Percentiles rank a stretch among this genome's conserved stretches.
Conservation (phyloP, 2,888 invertebrate species). For the Spicauda simplicius region DNA sequence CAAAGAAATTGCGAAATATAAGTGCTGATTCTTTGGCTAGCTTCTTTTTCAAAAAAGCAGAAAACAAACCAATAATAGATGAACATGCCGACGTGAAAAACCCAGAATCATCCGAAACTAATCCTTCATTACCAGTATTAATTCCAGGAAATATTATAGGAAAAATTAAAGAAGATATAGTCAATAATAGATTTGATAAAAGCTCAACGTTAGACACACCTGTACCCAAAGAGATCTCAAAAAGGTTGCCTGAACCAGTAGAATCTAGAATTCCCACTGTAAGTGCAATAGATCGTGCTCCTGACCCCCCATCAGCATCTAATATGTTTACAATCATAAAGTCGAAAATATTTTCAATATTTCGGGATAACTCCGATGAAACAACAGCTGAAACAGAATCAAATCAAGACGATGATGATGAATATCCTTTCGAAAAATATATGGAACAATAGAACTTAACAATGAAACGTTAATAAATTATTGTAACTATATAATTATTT, state of each 20-base stretch:
- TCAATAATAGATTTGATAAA: slow-evolving; percentile 35
- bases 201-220: slow-evolving; percentile 51
- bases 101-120: not conserved
- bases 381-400: slow-evolving; percentile 36
- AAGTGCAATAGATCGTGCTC: slow-evolving; percentile 31
- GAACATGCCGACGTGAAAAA: not conserved
- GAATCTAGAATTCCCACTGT: slow-evolving; percentile 35
- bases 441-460: too few species aligned
- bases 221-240: slow-evolving; percentile 37
- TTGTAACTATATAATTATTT: too few species aligned
- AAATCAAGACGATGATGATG: slow-evolving; percentile 26
- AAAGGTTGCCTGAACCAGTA: slow-evolving; percentile 1
- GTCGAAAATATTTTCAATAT: slow-evolving; percentile 55
- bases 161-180: slow-evolving; percentile 10
- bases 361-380: slow-evolving; percentile 48
- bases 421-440: slow-evolving; percentile 33
- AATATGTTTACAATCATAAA: slow-evolving; percentile 53
- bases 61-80: slow-evolving; percentile 14
- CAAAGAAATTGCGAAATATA: slow-evolving; percentile 17
- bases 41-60: slow-evolving; percentile 20
- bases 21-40: slow-evolving; percentile 15
- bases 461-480: too few species aligned
- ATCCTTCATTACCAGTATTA: not conserved
- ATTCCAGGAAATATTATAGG: not conserved
- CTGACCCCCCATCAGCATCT: slow-evolving; percentile 38